Evolutionary conservation across 2,888 invertebrate species (phyloP).

Genomic region (Ypsolopha sequella): DNA sequence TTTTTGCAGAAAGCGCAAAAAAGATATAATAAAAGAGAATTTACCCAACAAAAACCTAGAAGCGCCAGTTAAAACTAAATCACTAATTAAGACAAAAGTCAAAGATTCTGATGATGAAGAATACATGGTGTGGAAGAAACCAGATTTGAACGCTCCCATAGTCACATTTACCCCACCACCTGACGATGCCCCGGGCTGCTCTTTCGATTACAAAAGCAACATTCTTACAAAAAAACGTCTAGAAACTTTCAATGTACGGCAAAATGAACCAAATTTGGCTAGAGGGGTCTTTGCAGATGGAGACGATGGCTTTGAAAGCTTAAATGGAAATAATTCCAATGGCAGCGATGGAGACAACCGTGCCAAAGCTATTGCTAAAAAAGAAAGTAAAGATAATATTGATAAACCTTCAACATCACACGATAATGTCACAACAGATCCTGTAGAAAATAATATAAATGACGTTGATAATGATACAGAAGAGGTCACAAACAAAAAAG

Average conservation of each 20-base stretch:
- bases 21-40: conserved; percentile 45
- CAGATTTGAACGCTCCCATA: conserved; percentile 43
- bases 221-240: conserved; percentile 55
- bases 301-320: conserved; percentile 89
- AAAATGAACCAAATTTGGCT: conserved; percentile 18
- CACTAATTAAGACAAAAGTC: conserved; percentile 38
- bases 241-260: conserved; percentile 53
- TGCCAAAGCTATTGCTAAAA: conserved; percentile 17
- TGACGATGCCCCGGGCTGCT: conserved; percentile 36
- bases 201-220: conserved; percentile 42
- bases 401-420: neutral
- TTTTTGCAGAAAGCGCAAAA: conserved; percentile 55
- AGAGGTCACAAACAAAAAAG: conserved; percentile 18
- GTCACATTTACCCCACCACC: conserved; percentile 60
- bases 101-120: conserved; percentile 65
- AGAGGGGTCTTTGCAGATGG: conserved; percentile 58
- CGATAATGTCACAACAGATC: conserved; percentile 3
- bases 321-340: conserved; percentile 85
- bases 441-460: neutral
- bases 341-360: conserved; percentile 65
- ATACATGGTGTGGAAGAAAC: conserved; percentile 61
- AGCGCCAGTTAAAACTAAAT: conserved; percentile 35
- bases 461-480: neutral
- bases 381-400: conserved; percentile 25
- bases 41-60: conserved; percentile 33